phyloP scores from a whole-genome alignment of 2,113 vertebrate genomes.

The Psilopogon haemacephalus region DNA sequence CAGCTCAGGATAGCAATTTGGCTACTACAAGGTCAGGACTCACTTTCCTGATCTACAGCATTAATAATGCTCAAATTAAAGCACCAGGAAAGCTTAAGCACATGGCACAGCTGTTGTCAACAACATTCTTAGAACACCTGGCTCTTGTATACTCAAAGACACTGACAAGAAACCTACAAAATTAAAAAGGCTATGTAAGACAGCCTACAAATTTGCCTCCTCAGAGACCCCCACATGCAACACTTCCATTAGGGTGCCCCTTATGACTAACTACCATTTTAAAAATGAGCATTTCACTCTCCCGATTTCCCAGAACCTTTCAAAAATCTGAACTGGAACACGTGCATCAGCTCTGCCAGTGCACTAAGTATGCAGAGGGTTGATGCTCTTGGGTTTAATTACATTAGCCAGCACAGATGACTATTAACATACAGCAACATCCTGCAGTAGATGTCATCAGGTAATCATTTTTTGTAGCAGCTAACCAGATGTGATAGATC shows the following conservation, averaged over 20 bases:
- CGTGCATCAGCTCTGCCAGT: not conserved
- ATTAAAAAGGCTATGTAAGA: not conserved
- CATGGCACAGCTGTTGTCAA: constrained; percentile 25
- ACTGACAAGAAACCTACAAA: not conserved
- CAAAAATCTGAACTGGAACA: not conserved
- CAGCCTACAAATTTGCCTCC: not conserved
- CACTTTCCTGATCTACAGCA: constrained; percentile 31
- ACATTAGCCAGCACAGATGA: not conserved
- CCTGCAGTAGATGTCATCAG: constrained; percentile 9
- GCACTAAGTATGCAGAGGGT: not conserved
- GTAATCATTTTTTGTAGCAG: not conserved
- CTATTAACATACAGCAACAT: constrained; percentile 19
- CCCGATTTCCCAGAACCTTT: not conserved
- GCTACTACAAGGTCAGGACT: constrained; percentile 36
- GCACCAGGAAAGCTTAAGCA: constrained; percentile 45
- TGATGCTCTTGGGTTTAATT: constrained; percentile 8
- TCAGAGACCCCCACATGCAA: not conserved
- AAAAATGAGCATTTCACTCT: not conserved
- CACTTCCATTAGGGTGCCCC: not conserved
- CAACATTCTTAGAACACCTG: constrained; percentile 44
- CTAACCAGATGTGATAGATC: constrained; percentile 13
- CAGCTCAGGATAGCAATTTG: constrained; percentile 40
- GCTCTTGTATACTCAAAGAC: not conserved
- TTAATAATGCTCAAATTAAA: constrained; percentile 53
- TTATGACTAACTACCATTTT: not conserved